Base-by-base conservation (phyloP, 2,797 vertebrate species). In the Bryconaethiops microstoma region DNA sequence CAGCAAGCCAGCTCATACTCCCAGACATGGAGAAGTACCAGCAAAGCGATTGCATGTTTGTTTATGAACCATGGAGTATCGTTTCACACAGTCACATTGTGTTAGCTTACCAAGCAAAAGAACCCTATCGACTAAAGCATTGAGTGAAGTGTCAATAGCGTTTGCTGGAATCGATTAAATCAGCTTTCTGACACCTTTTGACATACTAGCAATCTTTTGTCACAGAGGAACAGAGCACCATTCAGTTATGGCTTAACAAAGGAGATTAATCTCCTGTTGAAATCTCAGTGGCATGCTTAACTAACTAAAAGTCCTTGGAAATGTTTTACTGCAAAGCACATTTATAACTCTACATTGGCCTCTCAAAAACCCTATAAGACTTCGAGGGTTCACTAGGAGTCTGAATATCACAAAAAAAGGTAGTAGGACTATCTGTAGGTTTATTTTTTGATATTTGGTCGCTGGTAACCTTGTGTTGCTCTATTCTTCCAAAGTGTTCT, bases 141-240 rank as follows among this genome's bases (percentile, higher is more conserved):
- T 65, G 80, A 65, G 63, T 72, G 23, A 78, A 62, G 73, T 83
- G 39, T 68, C 74, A 74, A 57, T 74, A 72, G 48, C 52, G 54
- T 72, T 77, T 55, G 72, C 59, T 29, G 65, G 70, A 79, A 86
- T 81, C 76, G 70, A 81, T 81, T 55, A 81, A 57, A 65, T 64
- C 60, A 59, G 71, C 55, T 16, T 16, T 52, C 42, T 59, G 16
- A 39, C 52, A 74, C 55, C 59, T 12, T 76, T 17, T 35, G 54
- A 62, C 25, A 29, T 48, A 19, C 52, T 45, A 63, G 25, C 59
- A 73, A 42, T 4, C 50, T 35, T 71, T 54, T 40, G 60, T 63
- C 63, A 79, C 7, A 5, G 10, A 50, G 4, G 9, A 73, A 63
- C 7, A 25, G 21, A 78, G 57, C 16, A n/a, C 4, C 29, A 5